Evolutionary conservation across 1,140 invertebrate species (phyloP).

Genomic region (Eubasilissa regina): DNA sequence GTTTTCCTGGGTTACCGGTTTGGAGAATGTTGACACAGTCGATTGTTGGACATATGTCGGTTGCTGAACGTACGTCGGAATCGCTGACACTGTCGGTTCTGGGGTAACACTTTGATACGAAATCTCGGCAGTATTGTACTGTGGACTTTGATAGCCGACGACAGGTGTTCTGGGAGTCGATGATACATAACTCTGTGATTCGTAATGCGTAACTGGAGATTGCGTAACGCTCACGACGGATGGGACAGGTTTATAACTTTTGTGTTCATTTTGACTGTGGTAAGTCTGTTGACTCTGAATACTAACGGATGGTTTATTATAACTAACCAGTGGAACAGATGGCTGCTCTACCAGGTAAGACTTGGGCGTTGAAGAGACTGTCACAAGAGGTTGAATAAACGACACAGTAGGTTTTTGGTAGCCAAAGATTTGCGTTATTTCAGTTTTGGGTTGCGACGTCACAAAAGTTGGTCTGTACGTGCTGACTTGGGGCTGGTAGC

Average conservation of each 20-base stretch:
- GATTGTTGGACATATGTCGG: conserved; percentile 64
- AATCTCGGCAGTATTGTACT: conserved; percentile 67
- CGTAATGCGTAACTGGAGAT: conserved; percentile 42
- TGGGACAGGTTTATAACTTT: conserved; percentile 36
- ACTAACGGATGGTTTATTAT: conserved; percentile 48
- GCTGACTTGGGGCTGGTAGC: conserved; percentile 42
- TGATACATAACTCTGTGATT: conserved; percentile 50
- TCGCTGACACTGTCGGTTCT: conserved; percentile 52
- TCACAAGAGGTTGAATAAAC: conserved; percentile 65
- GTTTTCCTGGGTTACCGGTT: conserved; percentile 49
- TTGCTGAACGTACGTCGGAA: conserved; percentile 62
- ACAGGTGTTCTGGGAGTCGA: conserved; percentile 50
- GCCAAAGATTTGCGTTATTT: conserved; percentile 68
- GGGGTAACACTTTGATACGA: conserved; percentile 65
- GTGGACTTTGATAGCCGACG: conserved; percentile 55
- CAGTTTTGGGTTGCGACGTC: conserved; percentile 65
- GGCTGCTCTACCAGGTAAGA: conserved; percentile 60
- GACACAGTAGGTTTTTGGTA: conserved; percentile 67
- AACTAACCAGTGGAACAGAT: conserved; percentile 62
- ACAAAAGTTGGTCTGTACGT: conserved; percentile 61
- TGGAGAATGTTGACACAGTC: conserved; percentile 58
- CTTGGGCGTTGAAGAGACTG: conserved; percentile 64
- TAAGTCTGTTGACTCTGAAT: conserved; percentile 46
- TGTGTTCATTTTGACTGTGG: conserved; percentile 43
- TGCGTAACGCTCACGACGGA: conserved; percentile 40